These are phyloP conservation scores for Muricea muricata DNA, from an alignment of 92 coral and sea anemone species.

Conservation along the genomic window DNA sequence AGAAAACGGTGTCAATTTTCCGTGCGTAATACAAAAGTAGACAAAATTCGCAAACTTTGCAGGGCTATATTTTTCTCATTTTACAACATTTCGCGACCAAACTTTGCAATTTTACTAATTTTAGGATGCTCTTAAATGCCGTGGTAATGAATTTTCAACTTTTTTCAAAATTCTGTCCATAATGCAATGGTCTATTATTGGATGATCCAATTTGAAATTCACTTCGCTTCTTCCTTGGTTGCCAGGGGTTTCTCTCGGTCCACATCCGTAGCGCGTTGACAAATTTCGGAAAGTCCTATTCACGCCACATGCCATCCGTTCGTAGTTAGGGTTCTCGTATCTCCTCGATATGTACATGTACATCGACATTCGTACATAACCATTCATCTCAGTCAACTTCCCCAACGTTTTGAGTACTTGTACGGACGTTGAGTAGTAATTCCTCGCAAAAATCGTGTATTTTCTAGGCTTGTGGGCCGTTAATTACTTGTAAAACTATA, in stretches of 20 bases:
- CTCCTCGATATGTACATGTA: background rate
- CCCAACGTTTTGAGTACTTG: background rate
- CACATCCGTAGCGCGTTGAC: background rate
- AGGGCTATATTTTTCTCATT: too few relatives aligned
- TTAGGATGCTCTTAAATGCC: too few relatives aligned
- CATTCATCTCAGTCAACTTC: background rate
- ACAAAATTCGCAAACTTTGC: too few relatives aligned
- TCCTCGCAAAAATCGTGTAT: background rate
- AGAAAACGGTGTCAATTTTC: too few relatives aligned
- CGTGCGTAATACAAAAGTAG: too few relatives aligned
- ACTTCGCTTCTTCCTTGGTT: background rate
- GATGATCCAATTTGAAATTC: background rate
- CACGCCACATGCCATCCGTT: background rate
- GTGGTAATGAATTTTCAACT: too few relatives aligned
- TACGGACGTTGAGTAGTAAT: background rate
- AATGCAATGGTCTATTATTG: too few relatives aligned
- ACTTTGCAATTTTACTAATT: too few relatives aligned
- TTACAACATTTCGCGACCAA: too few relatives aligned
- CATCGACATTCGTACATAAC: background rate
- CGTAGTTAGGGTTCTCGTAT: background rate
- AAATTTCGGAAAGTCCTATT: background rate
- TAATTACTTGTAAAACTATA: background rate
- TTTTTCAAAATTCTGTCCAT: too few relatives aligned
- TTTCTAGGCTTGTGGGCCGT: background rate
- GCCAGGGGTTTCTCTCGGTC: background rate